Conservation (phyloP, 2,888 invertebrate genomes). For the Caenorhabditis uteleia region DNA sequence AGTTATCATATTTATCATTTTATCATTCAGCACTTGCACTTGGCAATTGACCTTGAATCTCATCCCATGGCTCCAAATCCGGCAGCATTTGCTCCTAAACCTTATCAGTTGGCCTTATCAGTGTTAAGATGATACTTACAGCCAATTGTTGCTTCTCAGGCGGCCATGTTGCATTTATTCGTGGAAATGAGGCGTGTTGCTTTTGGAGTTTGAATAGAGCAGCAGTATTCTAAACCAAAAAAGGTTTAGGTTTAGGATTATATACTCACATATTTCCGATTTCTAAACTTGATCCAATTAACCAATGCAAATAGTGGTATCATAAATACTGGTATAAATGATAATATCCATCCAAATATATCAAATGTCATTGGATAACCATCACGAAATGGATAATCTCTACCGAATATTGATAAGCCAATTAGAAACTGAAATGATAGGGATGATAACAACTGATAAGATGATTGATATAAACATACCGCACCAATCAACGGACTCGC, state of each 20-base stretch:
- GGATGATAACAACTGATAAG: too few relatives aligned
- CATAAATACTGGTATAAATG: constrained; percentile 6
- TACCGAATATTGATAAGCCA: not conserved
- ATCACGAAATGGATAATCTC: constrained; percentile 1
- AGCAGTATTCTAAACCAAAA: too few relatives aligned
- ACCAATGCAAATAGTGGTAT: constrained; percentile 5
- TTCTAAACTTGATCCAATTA: too few relatives aligned
- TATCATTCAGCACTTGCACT: too few relatives aligned
- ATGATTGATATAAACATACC: too few relatives aligned
- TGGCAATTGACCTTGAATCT: too few relatives aligned
- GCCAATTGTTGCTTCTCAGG: not conserved
- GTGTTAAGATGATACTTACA: too few relatives aligned
- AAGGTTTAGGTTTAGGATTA: too few relatives aligned
- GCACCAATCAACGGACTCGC: constrained; percentile 17
- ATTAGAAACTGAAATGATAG: constrained; percentile 1
- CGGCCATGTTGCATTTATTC: constrained; percentile 5
- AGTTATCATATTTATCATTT: too few relatives aligned
- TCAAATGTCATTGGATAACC: constrained; percentile 5
- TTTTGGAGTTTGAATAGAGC: constrained; percentile 18
- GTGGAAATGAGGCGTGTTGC: constrained; percentile 11
- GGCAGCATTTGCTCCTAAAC: constrained; percentile 2
- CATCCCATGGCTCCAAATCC: constrained; percentile 16
- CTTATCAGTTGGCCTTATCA: too few relatives aligned
- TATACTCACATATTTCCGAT: too few relatives aligned
- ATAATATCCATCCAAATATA: constrained; percentile 4